Evolutionary conservation across 2,113 vertebrate species (phyloP), one percentile per base, ranked within the genome.

Genomic region (Hydrochoerus hydrochaeris): DNA sequence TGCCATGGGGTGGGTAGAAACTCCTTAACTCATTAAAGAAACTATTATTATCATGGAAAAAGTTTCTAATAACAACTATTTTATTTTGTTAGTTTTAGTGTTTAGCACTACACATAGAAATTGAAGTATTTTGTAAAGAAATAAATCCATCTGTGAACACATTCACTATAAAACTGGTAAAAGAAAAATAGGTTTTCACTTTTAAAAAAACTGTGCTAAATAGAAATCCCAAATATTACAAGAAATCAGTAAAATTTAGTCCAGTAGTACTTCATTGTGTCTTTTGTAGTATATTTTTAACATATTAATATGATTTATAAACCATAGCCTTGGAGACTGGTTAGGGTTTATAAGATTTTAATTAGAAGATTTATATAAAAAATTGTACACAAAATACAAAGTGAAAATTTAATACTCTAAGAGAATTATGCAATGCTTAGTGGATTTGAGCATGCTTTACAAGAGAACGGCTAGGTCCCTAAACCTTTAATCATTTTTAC

Each of bases 171-270:
- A 80, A 85, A 83, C 12, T 65, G 20, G 32, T 44, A 73, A 85
- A 92, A 84, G 35, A 88, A 96, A 52, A 94, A 60, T 3, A 30
- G 75, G 78, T 94, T 96, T 96, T 97, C 63, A 88, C 46, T 9
- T 71, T 10, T 10, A 54, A 54, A 38, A 91, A 87, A 46, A 65
- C 69, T 67, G 1, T 44, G 92, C 52, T 65, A 58, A 92, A 63
- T 19, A 85, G 63, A 94, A 94, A 80, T 73, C 19, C 63, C 26
- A 44, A 87, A 80, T 1, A 0, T 30, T 2, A 19, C 52, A 65
- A 16, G 54, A 88, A 92, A 92, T 5, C 46, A 85, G 12, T 71
- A 35, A 93, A 90, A 63, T 58, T 58, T 32, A 54, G 44, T 32
- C 49, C 41, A 20, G 10, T 17, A 44, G 35, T 35, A 8, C 7